A percentile compares a stretch with the other conserved stretches of the same genome.
phyloP scores from a whole-genome alignment of 2,888 invertebrate genomes.

The Heliconius charithonia region DNA sequence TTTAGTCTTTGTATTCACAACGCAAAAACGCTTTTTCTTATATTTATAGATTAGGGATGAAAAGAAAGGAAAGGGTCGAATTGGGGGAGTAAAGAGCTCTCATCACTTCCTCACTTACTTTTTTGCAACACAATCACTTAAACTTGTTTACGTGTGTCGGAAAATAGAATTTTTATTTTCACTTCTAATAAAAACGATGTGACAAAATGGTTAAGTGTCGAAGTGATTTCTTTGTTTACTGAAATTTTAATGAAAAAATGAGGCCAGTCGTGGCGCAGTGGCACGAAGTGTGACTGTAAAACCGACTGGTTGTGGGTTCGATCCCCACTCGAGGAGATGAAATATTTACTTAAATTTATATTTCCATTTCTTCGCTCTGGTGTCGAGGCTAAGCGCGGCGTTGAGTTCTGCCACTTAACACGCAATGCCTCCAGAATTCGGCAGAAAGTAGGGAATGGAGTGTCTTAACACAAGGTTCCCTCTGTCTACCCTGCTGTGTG shows the following conservation, averaged over 20 bases:
- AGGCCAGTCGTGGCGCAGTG: no score
- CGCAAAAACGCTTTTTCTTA: neutral
- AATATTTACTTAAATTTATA: no score
- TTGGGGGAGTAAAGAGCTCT: neutral
- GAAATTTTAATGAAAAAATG: neutral
- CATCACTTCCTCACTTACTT: constrained; percentile 9
- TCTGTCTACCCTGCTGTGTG: no score
- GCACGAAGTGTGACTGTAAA: no score
- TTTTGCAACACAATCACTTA: constrained; percentile 21
- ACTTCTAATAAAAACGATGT: constrained; percentile 7
- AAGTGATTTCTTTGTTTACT: neutral
- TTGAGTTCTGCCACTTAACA: no score
- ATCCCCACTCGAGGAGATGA: no score
- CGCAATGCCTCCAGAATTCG: no score
- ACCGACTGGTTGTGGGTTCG: no score
- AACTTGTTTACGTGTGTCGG: constrained; percentile 7
- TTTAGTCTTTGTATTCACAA: neutral
- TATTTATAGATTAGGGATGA: constrained; percentile 15
- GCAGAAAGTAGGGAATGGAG: no score
- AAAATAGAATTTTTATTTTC: constrained; percentile 6
- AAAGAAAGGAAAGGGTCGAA: neutral
- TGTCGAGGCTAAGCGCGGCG: no score
- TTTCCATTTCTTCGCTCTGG: no score
- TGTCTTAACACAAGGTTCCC: no score
- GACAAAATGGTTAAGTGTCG: neutral